Evolutionary conservation across 53 echinoderm and acorn worm species (phyloP), one percentile per base, ranked within the genome.

Genomic region (Stichopus horrens): DNA sequence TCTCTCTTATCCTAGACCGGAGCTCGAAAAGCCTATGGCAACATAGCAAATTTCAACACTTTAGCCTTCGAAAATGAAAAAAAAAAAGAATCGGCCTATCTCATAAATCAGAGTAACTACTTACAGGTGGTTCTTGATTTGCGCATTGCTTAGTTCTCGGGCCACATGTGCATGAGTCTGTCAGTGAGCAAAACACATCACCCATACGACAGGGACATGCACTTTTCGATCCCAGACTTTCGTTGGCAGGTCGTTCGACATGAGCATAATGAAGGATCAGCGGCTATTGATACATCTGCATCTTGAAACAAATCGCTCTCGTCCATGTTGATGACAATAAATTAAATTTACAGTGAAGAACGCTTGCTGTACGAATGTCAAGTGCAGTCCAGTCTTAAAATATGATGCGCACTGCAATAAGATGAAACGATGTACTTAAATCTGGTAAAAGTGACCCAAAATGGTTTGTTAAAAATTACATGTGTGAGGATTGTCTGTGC

Each of bases 181-280:
- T n/a, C n/a, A n/a, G n/a, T n/a, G 63, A 63, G 63, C 63, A 63
- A 7, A 63, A 63, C 63, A 63, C 10, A 63, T 63, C 63, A 8
- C 16, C 7, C 9, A 63, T 63, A 16, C 63, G 63, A 7, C 10
- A 63, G 63, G 63, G 63, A 16, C 63, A 63, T 6, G 63, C 10
- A 63, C 63, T 63, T 63, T 63, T 9, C n/a, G n/a, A n/a, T n/a
- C 16, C 63, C 63, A 16, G 63, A 63, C 16, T 63, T 63, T 10
- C 63, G 63, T 16, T 75, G 37, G 37, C 19, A 18, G 18, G 75
- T 75, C 75, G 75, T 75, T 7, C 75, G 75, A 75, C 75, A 75
- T 14, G 13, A 9, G 19, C 22, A 75, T 9, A 75, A 21, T 20
- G 75, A 22, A 9, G 75, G 75, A 75, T 75, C 75, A 18, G 75